Conservation (phyloP, 2,797 vertebrate species). For the Centropyge bicolor region DNA sequence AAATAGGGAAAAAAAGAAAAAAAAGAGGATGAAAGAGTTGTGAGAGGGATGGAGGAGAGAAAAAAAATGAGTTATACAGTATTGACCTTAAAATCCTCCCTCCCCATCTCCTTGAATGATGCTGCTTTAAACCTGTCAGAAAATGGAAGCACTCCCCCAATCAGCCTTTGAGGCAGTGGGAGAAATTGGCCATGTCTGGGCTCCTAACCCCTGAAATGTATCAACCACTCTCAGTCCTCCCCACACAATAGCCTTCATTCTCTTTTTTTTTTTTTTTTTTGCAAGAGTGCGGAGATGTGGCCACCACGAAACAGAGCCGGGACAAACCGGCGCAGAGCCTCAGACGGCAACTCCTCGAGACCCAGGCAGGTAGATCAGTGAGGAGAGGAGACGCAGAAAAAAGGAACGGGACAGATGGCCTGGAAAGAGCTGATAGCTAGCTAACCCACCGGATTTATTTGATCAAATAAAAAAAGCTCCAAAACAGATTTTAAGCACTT, state of each 20-base stretch:
- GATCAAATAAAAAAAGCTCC: slow-evolving; percentile 68
- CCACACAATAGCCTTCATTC: slow-evolving; percentile 42
- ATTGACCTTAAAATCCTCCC: slow-evolving; percentile 61
- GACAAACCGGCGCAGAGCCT: slow-evolving; percentile 48
- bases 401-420: slow-evolving; percentile 75
- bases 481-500: slow-evolving; percentile 73
- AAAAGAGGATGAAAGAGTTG: slow-evolving; percentile 18
- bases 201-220: slow-evolving; percentile 68
- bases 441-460: slow-evolving; percentile 74
- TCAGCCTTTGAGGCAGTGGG: slow-evolving; percentile 63
- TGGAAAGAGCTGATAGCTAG: slow-evolving; percentile 76
- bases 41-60: neutral
- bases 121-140: slow-evolving; percentile 66
- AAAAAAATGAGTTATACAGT: slow-evolving; percentile 37
- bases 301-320: slow-evolving; percentile 52
- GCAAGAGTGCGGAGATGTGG: slow-evolving; percentile 40
- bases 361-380: slow-evolving; percentile 63
- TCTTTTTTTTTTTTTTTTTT: slow-evolving; percentile 39
- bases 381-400: slow-evolving; percentile 61
- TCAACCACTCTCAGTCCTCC: slow-evolving; percentile 50
- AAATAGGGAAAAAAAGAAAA: slow-evolving; percentile 19
- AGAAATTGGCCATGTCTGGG: slow-evolving; percentile 69
- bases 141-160: slow-evolving; percentile 65
- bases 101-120: slow-evolving; percentile 62
- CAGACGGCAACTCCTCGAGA: slow-evolving; percentile 56